Evolutionary conservation across 37 sponge, comb jelly and placozoan genomes (phyloP).

Genomic region (Mnemiopsis leidyi): DNA sequence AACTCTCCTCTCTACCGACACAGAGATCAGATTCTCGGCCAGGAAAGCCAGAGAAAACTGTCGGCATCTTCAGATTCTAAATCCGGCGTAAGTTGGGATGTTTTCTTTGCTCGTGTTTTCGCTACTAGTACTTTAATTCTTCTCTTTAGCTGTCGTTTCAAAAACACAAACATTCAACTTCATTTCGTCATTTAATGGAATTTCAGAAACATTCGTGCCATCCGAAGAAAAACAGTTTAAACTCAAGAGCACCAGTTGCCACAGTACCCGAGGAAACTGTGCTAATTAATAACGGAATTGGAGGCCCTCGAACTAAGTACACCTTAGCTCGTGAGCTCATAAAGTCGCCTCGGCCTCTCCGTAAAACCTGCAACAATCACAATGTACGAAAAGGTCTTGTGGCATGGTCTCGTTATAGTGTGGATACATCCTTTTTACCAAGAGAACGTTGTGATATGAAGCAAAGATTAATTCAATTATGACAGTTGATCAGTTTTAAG

Average conservation of each 20-base stretch:
- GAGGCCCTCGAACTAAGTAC: neutral
- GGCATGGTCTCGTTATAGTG: too few species aligned
- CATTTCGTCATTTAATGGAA: neutral
- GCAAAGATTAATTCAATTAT: too few species aligned
- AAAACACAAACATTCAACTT: neutral
- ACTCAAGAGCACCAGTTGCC: neutral
- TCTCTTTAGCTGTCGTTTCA: too few species aligned
- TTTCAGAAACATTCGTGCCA: neutral
- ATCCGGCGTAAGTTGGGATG: neutral
- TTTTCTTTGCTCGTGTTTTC: neutral
- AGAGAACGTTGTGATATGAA: too few species aligned
- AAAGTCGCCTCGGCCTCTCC: neutral
- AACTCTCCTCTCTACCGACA: conserved; percentile 38
- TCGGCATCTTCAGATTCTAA: neutral
- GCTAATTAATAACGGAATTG: neutral
- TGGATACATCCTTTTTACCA: too few species aligned
- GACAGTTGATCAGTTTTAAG: too few species aligned
- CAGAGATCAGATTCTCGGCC: neutral
- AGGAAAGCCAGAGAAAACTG: neutral
- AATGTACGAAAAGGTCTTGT: neutral
- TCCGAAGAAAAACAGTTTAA: neutral
- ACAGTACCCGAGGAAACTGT: neutral
- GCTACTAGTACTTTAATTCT: too few species aligned
- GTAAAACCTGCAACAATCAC: neutral
- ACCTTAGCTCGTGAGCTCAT: neutral